Percentiles rank a stretch among this genome's conserved stretches.
These are phyloP conservation scores for Xiphophorus hellerii DNA, from an alignment of 2,113 vertebrate species.

Conservation along the genomic window DNA sequence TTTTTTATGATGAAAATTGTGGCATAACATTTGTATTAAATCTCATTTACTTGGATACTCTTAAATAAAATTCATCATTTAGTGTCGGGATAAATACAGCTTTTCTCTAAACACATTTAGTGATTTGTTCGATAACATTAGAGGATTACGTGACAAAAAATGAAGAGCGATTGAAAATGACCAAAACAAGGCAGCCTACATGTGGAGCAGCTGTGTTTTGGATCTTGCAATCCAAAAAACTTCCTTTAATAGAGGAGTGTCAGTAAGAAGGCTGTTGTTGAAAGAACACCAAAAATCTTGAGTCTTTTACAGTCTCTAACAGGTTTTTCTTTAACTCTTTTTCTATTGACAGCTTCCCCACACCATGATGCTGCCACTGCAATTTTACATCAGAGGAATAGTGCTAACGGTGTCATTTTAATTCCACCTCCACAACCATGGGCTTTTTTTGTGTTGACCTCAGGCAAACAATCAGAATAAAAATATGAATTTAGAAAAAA, in stretches of 20 bases:
- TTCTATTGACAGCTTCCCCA: background rate
- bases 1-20: background rate
- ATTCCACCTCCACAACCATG: background rate
- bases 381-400: background rate
- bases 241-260: background rate
- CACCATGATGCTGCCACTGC: background rate
- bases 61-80: too few relatives aligned
- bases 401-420: background rate
- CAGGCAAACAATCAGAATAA: background rate
- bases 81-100: too few relatives aligned
- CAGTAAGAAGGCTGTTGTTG: background rate
- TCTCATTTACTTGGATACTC: background rate
- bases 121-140: too few relatives aligned
- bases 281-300: background rate
- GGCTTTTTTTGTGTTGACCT: background rate
- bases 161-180: background rate
- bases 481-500: background rate
- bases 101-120: too few relatives aligned
- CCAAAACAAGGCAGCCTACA: background rate
- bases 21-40: background rate
- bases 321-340: background rate
- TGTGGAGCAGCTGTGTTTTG: too few relatives aligned
- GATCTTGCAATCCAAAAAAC: background rate
- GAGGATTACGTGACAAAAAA: too few relatives aligned
- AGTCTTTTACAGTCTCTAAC: background rate